Base-by-base conservation (phyloP, 2,113 vertebrate genomes). In the Amia ocellicauda region DNA sequence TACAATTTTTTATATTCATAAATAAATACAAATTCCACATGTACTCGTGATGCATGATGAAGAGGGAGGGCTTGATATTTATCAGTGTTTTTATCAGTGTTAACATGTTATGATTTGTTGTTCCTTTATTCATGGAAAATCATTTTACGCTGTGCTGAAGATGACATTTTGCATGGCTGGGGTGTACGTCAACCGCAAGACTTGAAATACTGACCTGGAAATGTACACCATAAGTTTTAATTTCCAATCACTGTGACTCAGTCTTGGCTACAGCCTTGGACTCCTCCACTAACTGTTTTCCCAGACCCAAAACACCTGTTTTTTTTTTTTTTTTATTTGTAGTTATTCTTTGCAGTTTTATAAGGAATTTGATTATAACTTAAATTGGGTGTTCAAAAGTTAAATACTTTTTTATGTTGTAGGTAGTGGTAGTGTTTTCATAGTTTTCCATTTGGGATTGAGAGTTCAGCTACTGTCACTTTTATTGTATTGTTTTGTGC, bases 21-120 rank as follows among this genome's bases (percentile, higher is more conserved):
- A 80, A 84, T 78, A 83, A 84, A 84, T 82, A n/a, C 76, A 80
- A 87, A 88, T 90, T 88, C 88, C 85, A 67, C 83, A 80, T 86
- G 80, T 80, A 84, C 85, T 83, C 80, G 83, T n/a, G 83, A 83
- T 89, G 86, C 73, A 60, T 23, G 71, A 66, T 64, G 58, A 54
- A 66, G 78, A 80, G 71, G 60, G 53, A 53, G 24, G 31, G 63
- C 63, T 70, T 85, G 85, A 86, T 88, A 78, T 70, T 81, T 83
- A 89, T 89, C 86, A 59, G 22, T 29, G 56, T 52, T 28, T 74
- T 58, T 60, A 61, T 58, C 53, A 68, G 66, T 71, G 47, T 70
- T 76, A 64, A 65, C 65, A 60, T 65, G 61, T 68, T 66, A 41
- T 68, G 53, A 43, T 17, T 53, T 45, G 61, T 67, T 57, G 64